Percentiles rank a stretch among this genome's conserved stretches.
These are phyloP conservation scores for Caenorhabditis panamensis DNA, from an alignment of 2,888 invertebrate species.

Conservation along the genomic window DNA sequence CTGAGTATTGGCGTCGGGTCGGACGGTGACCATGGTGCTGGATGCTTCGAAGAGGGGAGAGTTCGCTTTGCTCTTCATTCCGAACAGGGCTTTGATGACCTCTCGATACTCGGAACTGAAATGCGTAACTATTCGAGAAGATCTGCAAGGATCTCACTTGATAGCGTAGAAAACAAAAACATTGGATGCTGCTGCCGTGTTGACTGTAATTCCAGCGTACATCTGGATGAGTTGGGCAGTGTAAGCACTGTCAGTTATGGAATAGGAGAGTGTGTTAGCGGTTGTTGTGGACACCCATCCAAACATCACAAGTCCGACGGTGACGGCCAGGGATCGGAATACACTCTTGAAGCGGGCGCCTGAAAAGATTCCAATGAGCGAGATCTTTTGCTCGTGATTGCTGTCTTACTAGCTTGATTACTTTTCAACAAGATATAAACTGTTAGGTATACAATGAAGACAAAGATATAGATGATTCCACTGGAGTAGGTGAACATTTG, in stretches of 20 bases:
- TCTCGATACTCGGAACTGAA: slow-evolving; percentile 57
- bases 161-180: slow-evolving; percentile 64
- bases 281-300: slow-evolving; percentile 62
- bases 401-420: slow-evolving; percentile 62
- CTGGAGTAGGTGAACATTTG: slow-evolving; percentile 62
- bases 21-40: slow-evolving; percentile 6
- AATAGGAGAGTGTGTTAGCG: slow-evolving; percentile 56
- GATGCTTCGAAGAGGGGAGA: slow-evolving; percentile 16
- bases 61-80: slow-evolving; percentile 34
- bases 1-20: neutral
- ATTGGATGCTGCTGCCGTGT: slow-evolving; percentile 60
- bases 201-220: slow-evolving; percentile 68
- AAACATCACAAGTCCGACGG: slow-evolving; percentile 62
- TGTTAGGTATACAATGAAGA: slow-evolving; percentile 52
- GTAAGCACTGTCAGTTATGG: slow-evolving; percentile 35
- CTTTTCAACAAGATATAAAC: slow-evolving; percentile 54
- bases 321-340: slow-evolving; percentile 61
- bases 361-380: too few relatives aligned
- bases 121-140: neutral
- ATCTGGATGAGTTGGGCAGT: slow-evolving; percentile 59
- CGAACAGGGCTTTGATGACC: slow-evolving; percentile 47
- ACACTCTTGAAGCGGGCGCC: slow-evolving; percentile 63
- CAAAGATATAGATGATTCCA: slow-evolving; percentile 49
- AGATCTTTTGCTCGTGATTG: too few relatives aligned
- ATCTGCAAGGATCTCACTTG: slow-evolving; percentile 38